Evolutionary conservation across 2,113 vertebrate species (phyloP).

Genomic region (Chamaetylas fuelleborni): DNA sequence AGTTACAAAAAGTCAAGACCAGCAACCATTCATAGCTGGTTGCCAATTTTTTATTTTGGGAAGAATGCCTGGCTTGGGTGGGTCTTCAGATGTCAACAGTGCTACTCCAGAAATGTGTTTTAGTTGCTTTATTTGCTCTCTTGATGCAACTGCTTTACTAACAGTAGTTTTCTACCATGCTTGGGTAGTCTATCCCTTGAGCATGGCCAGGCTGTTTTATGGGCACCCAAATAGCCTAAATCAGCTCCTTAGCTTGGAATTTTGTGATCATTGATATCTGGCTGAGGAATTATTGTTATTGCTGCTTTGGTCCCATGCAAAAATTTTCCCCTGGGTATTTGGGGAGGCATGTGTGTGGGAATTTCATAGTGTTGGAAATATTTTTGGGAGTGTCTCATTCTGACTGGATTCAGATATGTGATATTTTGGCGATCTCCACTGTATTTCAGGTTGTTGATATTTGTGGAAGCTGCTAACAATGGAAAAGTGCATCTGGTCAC

Average conservation of each 20-base stretch:
- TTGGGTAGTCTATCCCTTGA: not conserved
- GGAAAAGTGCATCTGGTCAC: not conserved
- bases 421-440: not conserved
- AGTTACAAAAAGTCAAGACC: conserved; percentile 47
- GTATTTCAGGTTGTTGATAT: not conserved
- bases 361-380: not conserved
- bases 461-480: not conserved
- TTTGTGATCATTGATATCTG: not conserved
- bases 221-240: not conserved
- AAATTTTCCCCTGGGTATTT: not conserved
- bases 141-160: not conserved
- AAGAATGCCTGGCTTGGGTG: conserved; percentile 41
- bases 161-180: not conserved
- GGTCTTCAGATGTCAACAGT: conserved; percentile 10
- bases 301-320: not conserved
- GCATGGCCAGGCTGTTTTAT: not conserved
- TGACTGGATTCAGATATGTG: not conserved
- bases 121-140: not conserved
- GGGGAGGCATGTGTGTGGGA: not conserved
- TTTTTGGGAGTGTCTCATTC: not conserved
- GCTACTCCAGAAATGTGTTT: not conserved
- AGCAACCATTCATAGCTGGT: conserved; percentile 16
- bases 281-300: not conserved
- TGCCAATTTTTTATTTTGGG: conserved; percentile 55
- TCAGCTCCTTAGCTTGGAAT: not conserved